Evolutionary conservation across 2,888 invertebrate species (phyloP).

Genomic region (Tanytarsus gracilentus): DNA sequence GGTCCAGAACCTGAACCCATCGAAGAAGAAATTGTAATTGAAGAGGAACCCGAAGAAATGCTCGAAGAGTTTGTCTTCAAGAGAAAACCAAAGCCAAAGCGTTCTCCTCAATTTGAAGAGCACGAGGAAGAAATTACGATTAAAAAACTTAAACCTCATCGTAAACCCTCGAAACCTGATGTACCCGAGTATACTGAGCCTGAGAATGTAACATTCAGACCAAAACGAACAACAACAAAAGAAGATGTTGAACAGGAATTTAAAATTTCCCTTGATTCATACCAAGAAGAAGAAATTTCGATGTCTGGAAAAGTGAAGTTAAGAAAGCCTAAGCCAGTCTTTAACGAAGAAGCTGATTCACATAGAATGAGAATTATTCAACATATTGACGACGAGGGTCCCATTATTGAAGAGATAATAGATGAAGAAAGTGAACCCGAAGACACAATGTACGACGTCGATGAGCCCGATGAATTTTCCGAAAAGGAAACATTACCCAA

Average conservation of each 20-base stretch:
- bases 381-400: conserved; percentile 51
- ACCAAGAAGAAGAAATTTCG: conserved; percentile 80
- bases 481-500: conserved; percentile 45
- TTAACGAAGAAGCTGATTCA: conserved; percentile 68
- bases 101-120: conserved; percentile 48
- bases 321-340: conserved; percentile 64
- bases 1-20: conserved; percentile 33
- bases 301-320: conserved; percentile 75
- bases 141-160: conserved; percentile 59
- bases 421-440: conserved; percentile 46
- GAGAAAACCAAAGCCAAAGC: conserved; percentile 45
- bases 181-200: conserved; percentile 64
- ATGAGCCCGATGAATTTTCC: conserved; percentile 45
- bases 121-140: conserved; percentile 60
- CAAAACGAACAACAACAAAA: conserved; percentile 64
- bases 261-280: conserved; percentile 73
- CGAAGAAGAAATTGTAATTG: conserved; percentile 38
- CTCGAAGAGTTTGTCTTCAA: conserved; percentile 35
- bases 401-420: conserved; percentile 53
- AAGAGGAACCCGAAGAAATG: conserved; percentile 37
- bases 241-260: conserved; percentile 87
- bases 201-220: conserved; percentile 71
- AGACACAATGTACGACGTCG: conserved; percentile 48
- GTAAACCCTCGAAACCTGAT: conserved; percentile 54
- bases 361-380: conserved; percentile 59